phyloP scores from a whole-genome alignment of 2,888 invertebrate species.

The Lathronympha strigana region DNA sequence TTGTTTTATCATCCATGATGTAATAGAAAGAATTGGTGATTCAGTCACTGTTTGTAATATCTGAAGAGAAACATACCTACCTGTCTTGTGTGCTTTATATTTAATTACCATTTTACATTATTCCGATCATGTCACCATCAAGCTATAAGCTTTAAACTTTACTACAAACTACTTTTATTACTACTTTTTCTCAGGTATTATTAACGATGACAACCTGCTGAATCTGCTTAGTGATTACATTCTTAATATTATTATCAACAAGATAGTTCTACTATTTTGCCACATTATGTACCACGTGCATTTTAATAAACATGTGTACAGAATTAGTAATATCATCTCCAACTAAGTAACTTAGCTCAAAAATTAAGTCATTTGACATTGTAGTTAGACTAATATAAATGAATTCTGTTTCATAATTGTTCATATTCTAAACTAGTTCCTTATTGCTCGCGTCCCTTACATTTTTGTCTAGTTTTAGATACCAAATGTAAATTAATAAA shows the following conservation, averaged over 20 bases:
- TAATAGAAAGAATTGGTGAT: background rate
- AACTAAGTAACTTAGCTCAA: background rate
- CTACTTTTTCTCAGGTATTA: too few relatives aligned
- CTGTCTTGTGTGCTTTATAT: background rate
- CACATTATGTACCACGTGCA: background rate
- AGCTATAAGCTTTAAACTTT: too few relatives aligned
- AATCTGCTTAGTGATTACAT: background rate
- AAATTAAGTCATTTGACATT: too few relatives aligned
- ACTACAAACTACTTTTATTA: too few relatives aligned
- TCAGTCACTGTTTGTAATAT: conserved; percentile 3
- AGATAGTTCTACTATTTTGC: background rate
- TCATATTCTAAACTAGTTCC: conserved; percentile 18
- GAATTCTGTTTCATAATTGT: background rate
- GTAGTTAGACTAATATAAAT: conserved; percentile 2
- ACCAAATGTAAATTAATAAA: conserved; percentile 1
- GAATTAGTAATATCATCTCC: background rate
- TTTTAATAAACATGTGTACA: background rate
- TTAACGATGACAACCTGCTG: background rate
- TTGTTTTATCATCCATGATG: background rate
- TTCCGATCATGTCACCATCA: background rate
- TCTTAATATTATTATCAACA: background rate
- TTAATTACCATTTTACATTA: background rate
- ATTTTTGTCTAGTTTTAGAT: conserved; percentile 18
- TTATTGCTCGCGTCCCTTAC: conserved; percentile 1
- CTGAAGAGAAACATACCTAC: background rate